These are phyloP conservation scores for Morbakka virulenta DNA, from an alignment of 30 jellyfish, hydroid and myxozoan species.

Conservation along the genomic window DNA sequence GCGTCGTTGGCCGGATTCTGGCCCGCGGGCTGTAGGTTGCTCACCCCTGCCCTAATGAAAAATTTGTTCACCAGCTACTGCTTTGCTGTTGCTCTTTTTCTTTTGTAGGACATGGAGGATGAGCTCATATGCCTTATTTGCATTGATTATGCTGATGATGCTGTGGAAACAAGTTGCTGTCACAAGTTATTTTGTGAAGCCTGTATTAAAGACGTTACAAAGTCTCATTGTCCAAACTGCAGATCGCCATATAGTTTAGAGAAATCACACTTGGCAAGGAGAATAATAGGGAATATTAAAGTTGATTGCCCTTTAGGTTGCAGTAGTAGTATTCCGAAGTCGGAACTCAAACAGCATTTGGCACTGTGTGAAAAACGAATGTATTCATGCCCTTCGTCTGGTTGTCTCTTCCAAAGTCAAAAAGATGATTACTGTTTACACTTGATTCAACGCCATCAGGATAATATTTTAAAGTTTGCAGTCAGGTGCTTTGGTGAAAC, in stretches of 20 bases:
- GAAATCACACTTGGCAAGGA: conserved; percentile 43
- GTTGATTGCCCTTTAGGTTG: conserved; percentile 58
- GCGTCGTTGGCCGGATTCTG: no score
- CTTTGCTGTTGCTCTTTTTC: not conserved
- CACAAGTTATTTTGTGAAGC: conserved; percentile 68
- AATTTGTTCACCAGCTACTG: no score
- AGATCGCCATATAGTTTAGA: conserved; percentile 27
- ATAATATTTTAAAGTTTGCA: conserved; percentile 13
- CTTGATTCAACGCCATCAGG: conserved; percentile 31
- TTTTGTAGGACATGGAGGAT: not conserved
- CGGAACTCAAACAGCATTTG: conserved; percentile 57
- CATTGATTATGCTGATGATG: conserved; percentile 66
- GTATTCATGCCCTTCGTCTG: conserved; percentile 38
- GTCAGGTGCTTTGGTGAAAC: not conserved
- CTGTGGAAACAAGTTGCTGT: conserved; percentile 82
- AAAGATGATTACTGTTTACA: conserved; percentile 44
- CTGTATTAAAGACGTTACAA: conserved; percentile 30
- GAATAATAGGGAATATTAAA: conserved; percentile 57
- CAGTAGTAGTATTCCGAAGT: conserved; percentile 27
- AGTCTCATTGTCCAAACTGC: conserved; percentile 55
- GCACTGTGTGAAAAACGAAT: conserved; percentile 33
- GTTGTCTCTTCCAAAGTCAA: conserved; percentile 37
- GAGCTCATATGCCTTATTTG: conserved; percentile 68
- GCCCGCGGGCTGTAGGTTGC: no score
- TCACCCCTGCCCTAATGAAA: no score